Conservation (phyloP, 2,888 invertebrate species). For the Rotaria sp. region DNA sequence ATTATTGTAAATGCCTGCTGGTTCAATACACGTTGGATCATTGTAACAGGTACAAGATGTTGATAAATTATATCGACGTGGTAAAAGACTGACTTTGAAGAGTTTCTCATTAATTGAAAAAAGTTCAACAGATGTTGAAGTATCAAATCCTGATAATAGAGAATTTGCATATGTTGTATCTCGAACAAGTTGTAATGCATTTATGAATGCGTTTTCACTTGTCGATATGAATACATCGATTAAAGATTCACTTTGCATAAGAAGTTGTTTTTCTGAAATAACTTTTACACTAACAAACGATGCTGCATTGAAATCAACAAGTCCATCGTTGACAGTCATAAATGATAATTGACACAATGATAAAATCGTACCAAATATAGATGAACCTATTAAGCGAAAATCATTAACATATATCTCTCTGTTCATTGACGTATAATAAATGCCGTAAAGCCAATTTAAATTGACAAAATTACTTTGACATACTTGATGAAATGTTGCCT, state of each 20-base stretch:
- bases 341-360: neutral
- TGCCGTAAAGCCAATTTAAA: rapidly evolving
- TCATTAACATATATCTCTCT: neutral
- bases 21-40: neutral
- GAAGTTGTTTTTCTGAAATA: neutral
- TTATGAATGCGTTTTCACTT: neutral
- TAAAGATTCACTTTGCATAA: neutral
- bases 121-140: neutral
- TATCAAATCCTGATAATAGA: neutral
- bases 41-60: too few species aligned
- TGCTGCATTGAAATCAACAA: neutral
- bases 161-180: neutral
- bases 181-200: neutral
- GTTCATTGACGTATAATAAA: neutral
- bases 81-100: too few species aligned
- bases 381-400: neutral
- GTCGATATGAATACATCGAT: neutral
- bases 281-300: neutral
- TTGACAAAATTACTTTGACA: neutral
- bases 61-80: too few species aligned
- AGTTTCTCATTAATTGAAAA: too few species aligned
- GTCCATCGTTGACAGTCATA: neutral
- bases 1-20: rapidly evolving
- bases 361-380: neutral
- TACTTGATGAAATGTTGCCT: neutral